These are phyloP conservation scores for Maccullochella peelii DNA, from an alignment of 2,113 vertebrate species.

Conservation along the genomic window DNA sequence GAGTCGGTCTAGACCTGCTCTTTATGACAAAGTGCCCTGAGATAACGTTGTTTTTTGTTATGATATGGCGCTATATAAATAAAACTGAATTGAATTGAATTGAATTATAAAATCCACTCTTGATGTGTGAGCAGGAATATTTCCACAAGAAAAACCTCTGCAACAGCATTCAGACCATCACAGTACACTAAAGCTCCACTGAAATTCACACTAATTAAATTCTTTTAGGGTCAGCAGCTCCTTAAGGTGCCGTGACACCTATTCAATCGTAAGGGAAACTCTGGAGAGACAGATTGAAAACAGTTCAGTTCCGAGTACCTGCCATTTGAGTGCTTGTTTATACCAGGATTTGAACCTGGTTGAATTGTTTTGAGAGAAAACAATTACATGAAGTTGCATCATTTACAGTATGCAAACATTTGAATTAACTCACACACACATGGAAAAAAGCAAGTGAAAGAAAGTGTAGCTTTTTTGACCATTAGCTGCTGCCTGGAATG, in stretches of 20 bases:
- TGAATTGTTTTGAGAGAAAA: not conserved
- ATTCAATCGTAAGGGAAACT: not conserved
- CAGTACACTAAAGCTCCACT: not conserved
- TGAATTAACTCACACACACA: slow-evolving; percentile 51
- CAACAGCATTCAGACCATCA: not conserved
- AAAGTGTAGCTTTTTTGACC: slow-evolving; percentile 55
- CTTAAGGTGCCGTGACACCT: slow-evolving; percentile 20
- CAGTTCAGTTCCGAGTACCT: not conserved
- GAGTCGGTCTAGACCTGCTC: no score
- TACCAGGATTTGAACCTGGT: not conserved
- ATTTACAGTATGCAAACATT: slow-evolving; percentile 50
- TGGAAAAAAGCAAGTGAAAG: slow-evolving; percentile 11
- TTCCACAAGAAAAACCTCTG: not conserved
- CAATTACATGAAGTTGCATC: slow-evolving; percentile 3
- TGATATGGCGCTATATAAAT: no score
- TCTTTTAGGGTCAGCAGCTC: slow-evolving; percentile 12
- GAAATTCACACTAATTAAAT: slow-evolving; percentile 17
- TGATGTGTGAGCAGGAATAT: not conserved
- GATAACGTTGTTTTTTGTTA: no score
- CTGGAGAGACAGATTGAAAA: not conserved
- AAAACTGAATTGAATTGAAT: no score
- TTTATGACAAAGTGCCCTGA: no score
- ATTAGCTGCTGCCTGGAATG: slow-evolving; percentile 70
- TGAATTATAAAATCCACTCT: not conserved
- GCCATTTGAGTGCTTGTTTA: not conserved